These are phyloP conservation scores for Chloromyia formosa DNA, from an alignment of 2,888 invertebrate genomes.

Conservation along the genomic window DNA sequence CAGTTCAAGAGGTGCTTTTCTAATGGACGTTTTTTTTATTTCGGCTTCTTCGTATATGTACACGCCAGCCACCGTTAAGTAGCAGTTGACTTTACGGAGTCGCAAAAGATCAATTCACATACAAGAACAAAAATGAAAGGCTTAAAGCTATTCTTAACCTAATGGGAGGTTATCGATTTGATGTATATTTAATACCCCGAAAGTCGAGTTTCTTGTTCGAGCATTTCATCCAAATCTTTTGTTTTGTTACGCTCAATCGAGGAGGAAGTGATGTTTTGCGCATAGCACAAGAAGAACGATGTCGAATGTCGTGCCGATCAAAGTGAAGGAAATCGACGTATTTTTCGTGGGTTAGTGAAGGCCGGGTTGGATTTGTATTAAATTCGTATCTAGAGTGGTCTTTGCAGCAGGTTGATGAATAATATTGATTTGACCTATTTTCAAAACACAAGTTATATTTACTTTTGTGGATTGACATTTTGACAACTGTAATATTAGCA, in stretches of 20 bases:
- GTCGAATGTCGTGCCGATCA: neutral
- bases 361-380: conserved; percentile 23
- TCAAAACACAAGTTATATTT: too few relatives aligned
- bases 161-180: conserved; percentile 34
- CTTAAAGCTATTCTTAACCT: conserved; percentile 40
- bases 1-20: conserved; percentile 2
- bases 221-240: conserved; percentile 17
- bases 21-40: conserved; percentile 2
- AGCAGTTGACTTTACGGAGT: neutral
- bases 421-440: neutral
- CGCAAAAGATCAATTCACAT: conserved; percentile 5
- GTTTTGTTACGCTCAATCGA: conserved; percentile 1
- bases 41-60: neutral
- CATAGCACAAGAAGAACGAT: neutral
- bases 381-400: neutral
- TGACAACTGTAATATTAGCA: too few relatives aligned
- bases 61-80: conserved; percentile 16
- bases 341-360: neutral
- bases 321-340: conserved; percentile 10
- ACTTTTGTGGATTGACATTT: too few relatives aligned
- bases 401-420: neutral
- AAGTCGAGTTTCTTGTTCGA: conserved; percentile 5
- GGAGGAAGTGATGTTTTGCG: conserved; percentile 11
- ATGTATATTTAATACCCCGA: conserved; percentile 34
- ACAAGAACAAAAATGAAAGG: conserved; percentile 22